Evolutionary conservation across 1,140 invertebrate genomes (phyloP), one percentile per base, ranked within the genome.

Genomic region (Heliothis subflexa): DNA sequence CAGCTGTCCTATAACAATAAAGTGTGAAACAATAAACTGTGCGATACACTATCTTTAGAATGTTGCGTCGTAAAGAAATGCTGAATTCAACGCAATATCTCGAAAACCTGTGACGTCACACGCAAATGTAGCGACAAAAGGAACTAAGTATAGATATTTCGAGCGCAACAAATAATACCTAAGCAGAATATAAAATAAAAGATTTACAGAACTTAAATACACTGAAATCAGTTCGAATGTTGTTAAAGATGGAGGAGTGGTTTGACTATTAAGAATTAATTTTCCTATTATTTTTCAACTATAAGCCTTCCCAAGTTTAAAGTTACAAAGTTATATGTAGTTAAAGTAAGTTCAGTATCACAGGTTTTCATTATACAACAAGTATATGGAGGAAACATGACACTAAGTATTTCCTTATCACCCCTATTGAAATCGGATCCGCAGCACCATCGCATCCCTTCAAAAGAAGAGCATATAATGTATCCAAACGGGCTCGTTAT

Each of bases 401-500:
- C 33, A 40, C 5, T 7, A 40, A 40, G 33, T 40, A 40, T 40
- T 40, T 40, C 33, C 33, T 40, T 40, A 40, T 40, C 33, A 40
- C 50, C 61, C 33, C 16, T 64, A 33, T 45, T 64, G 14, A 64
- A 64, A 64, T 45, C 28, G 11, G 40, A 64, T 12, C 14, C 40
- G n/a, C 1, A n/a, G 33, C n/a, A 47, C 14, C 14, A 12, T 64
- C 40, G n/a, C 57, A 64, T 45, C 12, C 18, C 47, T 81, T 81
- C 82, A 83, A 87, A 86, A 85, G 81, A 85, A 85, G 73, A 80
- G 64, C 82, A 81, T 18, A 49, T 52, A 75, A 75, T 40, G 57
- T 86, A 85, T 83, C 83, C 81, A 78, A 81, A 80, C 62, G n/a
- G 54, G 73, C 73, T 75, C 87, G 88, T 90, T 90, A 88, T 87